These are phyloP conservation scores for Nephotettix cincticeps DNA, from an alignment of 1,140 invertebrate genomes.

Conservation along the genomic window DNA sequence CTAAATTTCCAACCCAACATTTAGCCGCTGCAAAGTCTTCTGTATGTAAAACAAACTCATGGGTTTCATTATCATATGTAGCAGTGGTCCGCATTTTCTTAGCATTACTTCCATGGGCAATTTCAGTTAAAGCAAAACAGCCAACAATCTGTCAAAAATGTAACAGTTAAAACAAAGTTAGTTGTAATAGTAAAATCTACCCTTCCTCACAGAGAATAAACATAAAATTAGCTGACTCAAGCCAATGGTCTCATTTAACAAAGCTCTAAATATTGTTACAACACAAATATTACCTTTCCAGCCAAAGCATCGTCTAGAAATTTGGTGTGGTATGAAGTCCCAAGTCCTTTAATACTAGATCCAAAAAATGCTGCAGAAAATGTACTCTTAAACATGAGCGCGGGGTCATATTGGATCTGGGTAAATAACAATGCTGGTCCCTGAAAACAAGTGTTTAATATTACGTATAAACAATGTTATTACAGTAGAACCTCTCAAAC, in stretches of 20 bases:
- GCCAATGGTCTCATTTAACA: no score
- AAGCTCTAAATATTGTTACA: no score
- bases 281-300: slow-evolving; percentile 1
- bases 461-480: no score
- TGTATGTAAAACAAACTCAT: slow-evolving; percentile 87
- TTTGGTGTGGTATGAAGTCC: background rate
- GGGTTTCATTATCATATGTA: slow-evolving; percentile 72
- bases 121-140: slow-evolving; percentile 91
- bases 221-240: no score
- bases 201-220: no score
- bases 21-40: slow-evolving; percentile 94
- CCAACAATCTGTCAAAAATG: slow-evolving; percentile 55
- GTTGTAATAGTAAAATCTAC: no score
- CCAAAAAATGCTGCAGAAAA: background rate
- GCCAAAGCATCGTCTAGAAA: background rate
- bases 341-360: background rate
- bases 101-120: slow-evolving; percentile 92
- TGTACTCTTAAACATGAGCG: background rate
- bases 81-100: slow-evolving; percentile 88
- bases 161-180: no score
- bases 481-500: no score
- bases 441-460: background rate
- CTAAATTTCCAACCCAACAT: slow-evolving; percentile 91
- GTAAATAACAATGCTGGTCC: background rate
- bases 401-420: background rate